A percentile compares a stretch with the other conserved stretches of the same genome.
These are phyloP conservation scores for Erpobdella octoculata DNA, from an alignment of 2,888 invertebrate genomes.

Conservation along the genomic window DNA sequence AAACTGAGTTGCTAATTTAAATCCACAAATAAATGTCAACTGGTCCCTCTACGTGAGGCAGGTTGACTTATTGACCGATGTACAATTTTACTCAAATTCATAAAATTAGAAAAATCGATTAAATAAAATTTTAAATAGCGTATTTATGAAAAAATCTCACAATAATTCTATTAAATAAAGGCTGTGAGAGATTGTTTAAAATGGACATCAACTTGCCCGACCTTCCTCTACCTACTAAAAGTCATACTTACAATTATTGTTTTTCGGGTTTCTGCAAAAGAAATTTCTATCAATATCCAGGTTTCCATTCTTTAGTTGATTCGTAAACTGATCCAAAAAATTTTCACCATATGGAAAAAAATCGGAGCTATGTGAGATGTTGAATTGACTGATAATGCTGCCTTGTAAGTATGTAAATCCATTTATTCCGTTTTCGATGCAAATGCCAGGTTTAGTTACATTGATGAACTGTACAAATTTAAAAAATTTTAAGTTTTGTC, in stretches of 20 bases:
- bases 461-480: constrained; percentile 3
- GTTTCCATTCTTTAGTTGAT: neutral
- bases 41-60: too few species aligned
- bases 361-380: neutral
- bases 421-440: neutral
- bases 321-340: neutral
- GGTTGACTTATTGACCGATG: too few species aligned
- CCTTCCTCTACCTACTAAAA: neutral
- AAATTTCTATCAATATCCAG: neutral
- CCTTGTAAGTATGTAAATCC: neutral
- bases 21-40: too few species aligned
- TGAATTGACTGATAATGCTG: neutral
- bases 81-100: too few species aligned
- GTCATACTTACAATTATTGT: neutral
- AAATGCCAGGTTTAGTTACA: neutral
- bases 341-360: neutral
- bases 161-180: too few species aligned
- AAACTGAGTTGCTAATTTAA: too few species aligned
- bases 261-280: neutral
- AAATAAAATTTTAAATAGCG: too few species aligned
- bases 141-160: too few species aligned
- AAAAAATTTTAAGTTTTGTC: too few species aligned
- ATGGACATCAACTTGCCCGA: too few species aligned
- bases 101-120: too few species aligned
- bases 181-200: too few species aligned